A percentile compares a stretch with the other conserved stretches of the same genome.
phyloP scores from a whole-genome alignment of 1,140 invertebrate genomes.

The Rhynchophorus ferrugineus region DNA sequence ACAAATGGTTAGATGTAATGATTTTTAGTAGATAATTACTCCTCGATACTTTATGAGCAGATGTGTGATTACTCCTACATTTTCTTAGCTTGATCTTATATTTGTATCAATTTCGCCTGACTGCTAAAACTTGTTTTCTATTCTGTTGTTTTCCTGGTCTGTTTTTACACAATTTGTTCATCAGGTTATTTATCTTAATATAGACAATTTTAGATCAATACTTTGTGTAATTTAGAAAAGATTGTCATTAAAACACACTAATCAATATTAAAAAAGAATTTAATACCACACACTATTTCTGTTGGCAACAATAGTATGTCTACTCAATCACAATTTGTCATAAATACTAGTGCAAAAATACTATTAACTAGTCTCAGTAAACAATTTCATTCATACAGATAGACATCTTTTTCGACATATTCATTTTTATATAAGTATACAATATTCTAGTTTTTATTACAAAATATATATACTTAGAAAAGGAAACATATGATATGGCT shows the following conservation, averaged over 20 bases:
- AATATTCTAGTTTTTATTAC: constrained; percentile 20
- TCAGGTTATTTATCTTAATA: not conserved
- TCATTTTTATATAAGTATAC: constrained; percentile 23
- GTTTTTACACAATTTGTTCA: too few relatives aligned
- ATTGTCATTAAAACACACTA: constrained; percentile 5
- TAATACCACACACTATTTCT: constrained; percentile 32
- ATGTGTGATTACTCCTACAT: too few relatives aligned
- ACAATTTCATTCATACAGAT: constrained; percentile 19
- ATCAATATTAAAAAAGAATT: constrained; percentile 24
- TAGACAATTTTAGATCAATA: not conserved
- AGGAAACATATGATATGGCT: constrained; percentile 16
- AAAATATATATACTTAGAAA: constrained; percentile 24
- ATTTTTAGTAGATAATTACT: too few relatives aligned
- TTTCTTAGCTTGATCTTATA: too few relatives aligned
- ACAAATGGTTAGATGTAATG: too few relatives aligned
- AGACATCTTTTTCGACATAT: constrained; percentile 22
- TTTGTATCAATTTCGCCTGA: too few relatives aligned
- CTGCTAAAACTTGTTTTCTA: too few relatives aligned
- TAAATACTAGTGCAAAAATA: constrained; percentile 41
- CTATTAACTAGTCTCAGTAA: constrained; percentile 32
- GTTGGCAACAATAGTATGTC: constrained; percentile 34
- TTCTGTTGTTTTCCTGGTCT: too few relatives aligned
- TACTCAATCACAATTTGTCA: constrained; percentile 35
- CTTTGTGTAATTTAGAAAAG: not conserved
- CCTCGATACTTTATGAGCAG: too few relatives aligned